Evolutionary conservation across 1,140 invertebrate genomes (phyloP).

Genomic region (Drosophila ambigua): DNA sequence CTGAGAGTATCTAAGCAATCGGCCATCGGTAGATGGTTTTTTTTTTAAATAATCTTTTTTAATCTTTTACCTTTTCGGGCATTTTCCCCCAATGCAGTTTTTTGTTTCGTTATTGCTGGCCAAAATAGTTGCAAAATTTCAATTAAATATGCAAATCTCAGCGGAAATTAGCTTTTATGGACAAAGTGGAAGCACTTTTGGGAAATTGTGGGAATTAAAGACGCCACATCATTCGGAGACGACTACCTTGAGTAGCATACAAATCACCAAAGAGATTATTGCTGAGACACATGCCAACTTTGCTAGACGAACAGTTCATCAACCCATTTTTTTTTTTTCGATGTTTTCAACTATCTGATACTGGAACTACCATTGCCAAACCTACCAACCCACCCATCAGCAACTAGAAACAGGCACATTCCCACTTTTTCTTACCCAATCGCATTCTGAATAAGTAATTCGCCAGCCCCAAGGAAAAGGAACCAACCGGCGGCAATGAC

Average conservation of each 20-base stretch:
- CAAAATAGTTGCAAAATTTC: constrained; percentile 50
- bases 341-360: neutral
- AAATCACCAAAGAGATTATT: constrained; percentile 1
- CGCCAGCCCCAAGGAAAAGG: neutral
- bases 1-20: no score
- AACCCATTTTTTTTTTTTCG: neutral
- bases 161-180: constrained; percentile 43
- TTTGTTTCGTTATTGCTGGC: neutral
- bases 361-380: neutral
- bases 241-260: constrained; percentile 1
- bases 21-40: constrained; percentile 10
- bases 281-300: neutral
- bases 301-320: neutral
- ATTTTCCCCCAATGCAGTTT: constrained; percentile 57
- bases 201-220: constrained; percentile 34
- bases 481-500: neutral
- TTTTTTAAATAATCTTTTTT: constrained; percentile 8
- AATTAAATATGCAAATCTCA: constrained; percentile 55
- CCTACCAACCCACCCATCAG: neutral
- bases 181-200: constrained; percentile 6
- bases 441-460: constrained; percentile 56
- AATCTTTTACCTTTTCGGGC: constrained; percentile 28
- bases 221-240: constrained; percentile 3
- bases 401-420: constrained; percentile 11
- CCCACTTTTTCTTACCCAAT: constrained; percentile 18